Evolutionary conservation across 2,797 vertebrate species (phyloP), one percentile per base, ranked within the genome.

Genomic region (Sorex maritimensis): DNA sequence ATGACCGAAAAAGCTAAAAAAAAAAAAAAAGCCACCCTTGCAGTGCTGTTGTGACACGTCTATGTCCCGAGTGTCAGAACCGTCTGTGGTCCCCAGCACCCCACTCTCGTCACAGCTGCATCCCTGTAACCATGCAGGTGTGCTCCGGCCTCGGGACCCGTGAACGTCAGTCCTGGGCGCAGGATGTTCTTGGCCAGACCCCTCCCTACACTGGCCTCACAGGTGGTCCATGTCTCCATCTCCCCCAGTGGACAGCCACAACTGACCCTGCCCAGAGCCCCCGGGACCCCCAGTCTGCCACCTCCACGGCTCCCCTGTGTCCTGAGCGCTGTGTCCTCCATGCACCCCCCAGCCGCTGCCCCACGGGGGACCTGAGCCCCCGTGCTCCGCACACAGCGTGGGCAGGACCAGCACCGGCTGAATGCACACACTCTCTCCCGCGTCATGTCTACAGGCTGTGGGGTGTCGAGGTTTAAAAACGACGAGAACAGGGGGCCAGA

Each of bases 211-310:
- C 75, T 63, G 73, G 46, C 9, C 41, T 61, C 38, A 69, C 74
- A 69, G 15, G 28, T 0, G 5, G 3, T 58, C 84, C 49, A 4
- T 1, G 28, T 30, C 1, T 24, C 6, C 1, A 13, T 8, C 30
- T 13, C 21, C 34, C 46, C 81, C 63, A 38, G 17, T 0, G 11
- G 49, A n/a, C 71, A 72, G 75, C 69, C 7, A 19, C 7, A 19
- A 8, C n/a, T 14, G 41, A 5, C 41, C 34, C 30, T 5, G 34
- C 81, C 61, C 74, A n/a, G 34, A 30, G 34, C 4, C 17, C 12
- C 19, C 5, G 19, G 19, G 26, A 1, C 74, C 19, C 55, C 41
- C 17, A 0, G 0, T 0, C 1, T 0, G 2, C 30, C 38, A 19
- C 28, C 21, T 65, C 5, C 5, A 65, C 21, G 8, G 8, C 63